phyloP scores from a whole-genome alignment of 1,140 invertebrate species.

The Thereuonema tuberculata region DNA sequence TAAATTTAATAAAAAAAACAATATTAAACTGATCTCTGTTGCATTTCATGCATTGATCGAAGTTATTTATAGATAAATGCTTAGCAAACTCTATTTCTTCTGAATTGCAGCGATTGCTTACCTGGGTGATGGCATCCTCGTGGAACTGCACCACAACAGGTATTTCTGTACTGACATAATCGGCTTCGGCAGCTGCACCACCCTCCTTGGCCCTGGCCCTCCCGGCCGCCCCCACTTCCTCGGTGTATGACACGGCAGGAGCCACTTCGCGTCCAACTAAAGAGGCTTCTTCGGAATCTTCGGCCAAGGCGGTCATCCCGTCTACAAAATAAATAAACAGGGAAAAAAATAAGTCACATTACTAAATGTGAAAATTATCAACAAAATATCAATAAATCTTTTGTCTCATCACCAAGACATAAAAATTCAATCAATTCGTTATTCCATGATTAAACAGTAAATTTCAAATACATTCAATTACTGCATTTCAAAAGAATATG shows the following conservation, averaged over 20 bases:
- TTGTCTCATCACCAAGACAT: too few relatives aligned
- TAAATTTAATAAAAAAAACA: not conserved
- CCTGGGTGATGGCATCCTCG: conserved; percentile 53
- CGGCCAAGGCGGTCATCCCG: conserved; percentile 10
- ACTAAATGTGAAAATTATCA: not conserved
- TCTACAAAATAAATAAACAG: conserved; percentile 1
- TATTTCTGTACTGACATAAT: conserved; percentile 33
- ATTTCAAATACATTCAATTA: too few relatives aligned
- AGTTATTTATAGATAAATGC: not conserved
- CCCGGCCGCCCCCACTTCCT: conserved; percentile 14
- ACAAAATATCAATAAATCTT: too few relatives aligned
- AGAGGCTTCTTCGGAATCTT: conserved; percentile 21
- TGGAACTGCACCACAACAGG: conserved; percentile 54
- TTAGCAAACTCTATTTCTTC: not conserved
- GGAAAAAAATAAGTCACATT: not conserved
- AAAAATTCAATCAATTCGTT: too few relatives aligned
- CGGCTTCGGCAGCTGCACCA: conserved; percentile 7
- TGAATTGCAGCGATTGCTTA: conserved; percentile 19
- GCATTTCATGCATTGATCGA: not conserved
- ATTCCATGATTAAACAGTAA: too few relatives aligned
- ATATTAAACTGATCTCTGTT: not conserved
- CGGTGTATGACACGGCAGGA: conserved; percentile 19
- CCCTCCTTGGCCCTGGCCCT: not conserved
- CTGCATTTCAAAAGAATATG: too few relatives aligned
- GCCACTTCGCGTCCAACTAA: conserved; percentile 20